A percentile compares a stretch with the other conserved stretches of the same genome.
Conservation (phyloP, 2,888 invertebrate species). For the Leucozona laternaria region DNA sequence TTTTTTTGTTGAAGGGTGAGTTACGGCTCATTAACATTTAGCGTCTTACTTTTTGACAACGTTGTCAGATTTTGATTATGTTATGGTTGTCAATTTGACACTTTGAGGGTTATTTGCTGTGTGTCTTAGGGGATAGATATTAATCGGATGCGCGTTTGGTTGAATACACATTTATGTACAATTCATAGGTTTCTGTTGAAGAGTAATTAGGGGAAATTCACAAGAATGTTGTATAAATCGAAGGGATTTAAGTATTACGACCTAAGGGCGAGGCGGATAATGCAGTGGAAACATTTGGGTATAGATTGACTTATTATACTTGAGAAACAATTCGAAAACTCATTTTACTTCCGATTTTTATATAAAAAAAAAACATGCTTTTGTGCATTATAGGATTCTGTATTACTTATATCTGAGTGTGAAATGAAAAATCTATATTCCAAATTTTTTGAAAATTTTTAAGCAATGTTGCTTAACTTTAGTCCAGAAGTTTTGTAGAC, state of each 20-base stretch:
- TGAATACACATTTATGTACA: background rate
- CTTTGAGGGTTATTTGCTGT: conserved; percentile 14
- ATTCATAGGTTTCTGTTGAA: too few species aligned
- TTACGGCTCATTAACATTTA: conserved; percentile 27
- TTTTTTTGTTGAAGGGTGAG: too few species aligned
- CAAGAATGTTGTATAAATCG: background rate
- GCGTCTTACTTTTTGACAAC: conserved; percentile 12
- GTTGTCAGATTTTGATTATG: conserved; percentile 19
- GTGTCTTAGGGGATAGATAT: background rate
- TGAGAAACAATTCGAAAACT: background rate
- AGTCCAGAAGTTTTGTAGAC: too few species aligned
- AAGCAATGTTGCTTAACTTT: too few species aligned
- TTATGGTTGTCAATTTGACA: conserved; percentile 29
- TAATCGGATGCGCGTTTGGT: background rate
- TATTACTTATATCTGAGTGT: background rate
- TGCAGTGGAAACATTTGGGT: background rate
- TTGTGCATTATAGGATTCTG: background rate
- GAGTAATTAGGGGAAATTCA: background rate
- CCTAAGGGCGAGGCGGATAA: background rate
- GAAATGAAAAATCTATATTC: too few species aligned
- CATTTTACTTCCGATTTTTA: too few species aligned
- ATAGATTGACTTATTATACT: background rate
- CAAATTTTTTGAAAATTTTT: too few species aligned
- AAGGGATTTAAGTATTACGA: background rate
- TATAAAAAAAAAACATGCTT: too few species aligned